phyloP scores from a whole-genome alignment of 2,888 invertebrate genomes.

The Allolobophora icterica region DNA sequence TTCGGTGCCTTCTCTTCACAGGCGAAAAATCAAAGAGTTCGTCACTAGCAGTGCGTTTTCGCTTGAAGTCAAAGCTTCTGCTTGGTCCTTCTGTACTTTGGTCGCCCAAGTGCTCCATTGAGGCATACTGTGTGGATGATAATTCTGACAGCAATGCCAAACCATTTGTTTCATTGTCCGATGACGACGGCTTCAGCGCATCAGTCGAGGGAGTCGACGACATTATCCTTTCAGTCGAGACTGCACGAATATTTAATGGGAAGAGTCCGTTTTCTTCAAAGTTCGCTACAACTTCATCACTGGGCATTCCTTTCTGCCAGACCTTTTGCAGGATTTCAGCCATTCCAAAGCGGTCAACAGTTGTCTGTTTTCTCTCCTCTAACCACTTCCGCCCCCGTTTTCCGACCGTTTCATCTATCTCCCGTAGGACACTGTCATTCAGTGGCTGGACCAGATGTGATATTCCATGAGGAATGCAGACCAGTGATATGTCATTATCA shows the following conservation, averaged over 20 bases:
- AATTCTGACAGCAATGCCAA: conserved; percentile 46
- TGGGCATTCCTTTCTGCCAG: conserved; percentile 43
- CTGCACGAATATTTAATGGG: conserved; percentile 48
- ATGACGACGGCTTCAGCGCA: not conserved
- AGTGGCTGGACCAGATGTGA: conserved; percentile 49
- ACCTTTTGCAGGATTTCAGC: conserved; percentile 47
- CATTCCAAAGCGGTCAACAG: conserved; percentile 44
- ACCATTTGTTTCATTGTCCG: conserved; percentile 36
- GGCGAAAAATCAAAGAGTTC: not conserved
- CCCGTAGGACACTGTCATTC: conserved; percentile 40
- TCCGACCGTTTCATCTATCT: conserved; percentile 40
- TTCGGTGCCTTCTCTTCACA: not conserved
- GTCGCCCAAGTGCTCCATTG: conserved; percentile 34
- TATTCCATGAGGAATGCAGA: conserved; percentile 45
- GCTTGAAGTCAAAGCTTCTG: not conserved
- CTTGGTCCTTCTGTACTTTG: not conserved
- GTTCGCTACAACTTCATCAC: conserved; percentile 44
- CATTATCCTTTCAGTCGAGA: conserved; percentile 43
- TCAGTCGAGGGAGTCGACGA: not conserved
- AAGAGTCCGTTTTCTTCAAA: conserved; percentile 47
- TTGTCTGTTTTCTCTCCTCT: conserved; percentile 42
- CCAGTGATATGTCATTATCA: conserved; percentile 45
- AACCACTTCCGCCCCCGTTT: conserved; percentile 46
- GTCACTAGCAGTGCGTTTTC: not conserved
- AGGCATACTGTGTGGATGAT: conserved; percentile 47